Percentiles rank a stretch among this genome's conserved stretches.
phyloP scores from a whole-genome alignment of 2,113 vertebrate genomes.

The Arenaria interpres region DNA sequence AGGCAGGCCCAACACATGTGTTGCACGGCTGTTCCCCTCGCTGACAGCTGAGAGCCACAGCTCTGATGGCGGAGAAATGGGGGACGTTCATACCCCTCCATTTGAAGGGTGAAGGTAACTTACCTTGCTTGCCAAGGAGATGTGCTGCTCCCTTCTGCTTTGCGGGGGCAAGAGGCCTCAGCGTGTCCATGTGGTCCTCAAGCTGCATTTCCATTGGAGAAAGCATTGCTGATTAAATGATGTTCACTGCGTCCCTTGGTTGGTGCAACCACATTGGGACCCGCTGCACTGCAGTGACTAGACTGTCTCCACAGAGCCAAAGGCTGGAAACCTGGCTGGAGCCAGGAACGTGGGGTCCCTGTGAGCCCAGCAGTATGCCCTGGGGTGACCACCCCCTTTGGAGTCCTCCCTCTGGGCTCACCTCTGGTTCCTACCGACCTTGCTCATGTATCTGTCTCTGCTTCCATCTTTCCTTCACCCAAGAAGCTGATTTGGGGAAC shows the following conservation, averaged over 20 bases:
- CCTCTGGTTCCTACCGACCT: background rate
- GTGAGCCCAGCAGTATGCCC: background rate
- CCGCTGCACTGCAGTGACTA: rapidly evolving
- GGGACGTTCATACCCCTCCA: background rate
- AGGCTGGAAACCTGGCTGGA: background rate
- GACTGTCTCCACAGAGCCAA: background rate
- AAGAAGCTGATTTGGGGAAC: background rate
- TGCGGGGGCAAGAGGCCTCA: background rate
- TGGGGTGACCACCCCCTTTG: background rate
- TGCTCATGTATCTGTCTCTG: rapidly evolving
- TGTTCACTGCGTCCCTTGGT: background rate
- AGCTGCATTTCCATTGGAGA: background rate
- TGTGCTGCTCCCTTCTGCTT: background rate
- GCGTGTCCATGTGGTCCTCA: background rate
- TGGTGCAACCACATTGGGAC: background rate
- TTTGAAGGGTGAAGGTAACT: background rate
- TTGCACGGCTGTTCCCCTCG: background rate
- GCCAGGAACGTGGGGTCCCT: rapidly evolving
- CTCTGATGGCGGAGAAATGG: background rate
- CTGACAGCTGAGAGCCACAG: background rate
- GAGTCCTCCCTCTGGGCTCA: background rate
- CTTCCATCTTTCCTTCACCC: background rate
- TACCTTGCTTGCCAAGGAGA: background rate
- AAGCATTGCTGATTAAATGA: rapidly evolving
- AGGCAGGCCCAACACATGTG: background rate